Conservation (phyloP, 2,888 invertebrate species). For the Horisme vitalbata region DNA sequence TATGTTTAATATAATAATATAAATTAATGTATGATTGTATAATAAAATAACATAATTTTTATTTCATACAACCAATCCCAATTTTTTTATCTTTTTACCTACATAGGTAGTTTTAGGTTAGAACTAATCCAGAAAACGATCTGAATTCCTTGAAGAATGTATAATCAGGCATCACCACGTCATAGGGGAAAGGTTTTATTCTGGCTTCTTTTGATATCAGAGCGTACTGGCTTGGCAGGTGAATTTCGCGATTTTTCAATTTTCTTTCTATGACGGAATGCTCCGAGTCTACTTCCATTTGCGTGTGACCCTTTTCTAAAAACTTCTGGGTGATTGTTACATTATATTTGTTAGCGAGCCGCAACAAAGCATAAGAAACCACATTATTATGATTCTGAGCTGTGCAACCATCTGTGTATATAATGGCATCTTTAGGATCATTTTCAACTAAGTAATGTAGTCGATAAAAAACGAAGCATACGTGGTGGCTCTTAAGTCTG, state of each 20-base stretch:
- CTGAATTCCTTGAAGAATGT: slow-evolving; percentile 4
- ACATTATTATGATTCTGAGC: slow-evolving; percentile 38
- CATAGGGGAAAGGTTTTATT: background rate
- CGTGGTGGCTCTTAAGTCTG: slow-evolving; percentile 13
- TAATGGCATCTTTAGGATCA: slow-evolving; percentile 1
- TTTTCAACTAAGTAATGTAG: slow-evolving; percentile 25
- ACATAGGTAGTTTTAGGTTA: too few relatives aligned
- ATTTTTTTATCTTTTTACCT: too few relatives aligned
- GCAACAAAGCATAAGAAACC: slow-evolving; percentile 36
- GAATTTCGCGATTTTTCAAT: slow-evolving; percentile 36
- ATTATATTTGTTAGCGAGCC: slow-evolving; percentile 4
- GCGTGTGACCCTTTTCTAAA: slow-evolving; percentile 39
- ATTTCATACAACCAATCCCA: too few relatives aligned
- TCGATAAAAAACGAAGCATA: slow-evolving; percentile 22
- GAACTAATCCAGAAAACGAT: too few relatives aligned
- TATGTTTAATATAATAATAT: too few relatives aligned
- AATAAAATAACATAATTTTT: too few relatives aligned
- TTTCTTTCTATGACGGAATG: slow-evolving; percentile 50
- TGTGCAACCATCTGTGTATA: slow-evolving; percentile 42
- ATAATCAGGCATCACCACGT: background rate
- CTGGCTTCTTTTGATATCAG: slow-evolving; percentile 4
- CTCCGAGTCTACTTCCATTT: slow-evolving; percentile 39
- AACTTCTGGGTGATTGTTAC: slow-evolving; percentile 37
- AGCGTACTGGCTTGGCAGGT: slow-evolving; percentile 14
- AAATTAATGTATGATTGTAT: too few relatives aligned